phyloP scores from a whole-genome alignment of 2,888 invertebrate genomes.

The Bugula neritina region DNA sequence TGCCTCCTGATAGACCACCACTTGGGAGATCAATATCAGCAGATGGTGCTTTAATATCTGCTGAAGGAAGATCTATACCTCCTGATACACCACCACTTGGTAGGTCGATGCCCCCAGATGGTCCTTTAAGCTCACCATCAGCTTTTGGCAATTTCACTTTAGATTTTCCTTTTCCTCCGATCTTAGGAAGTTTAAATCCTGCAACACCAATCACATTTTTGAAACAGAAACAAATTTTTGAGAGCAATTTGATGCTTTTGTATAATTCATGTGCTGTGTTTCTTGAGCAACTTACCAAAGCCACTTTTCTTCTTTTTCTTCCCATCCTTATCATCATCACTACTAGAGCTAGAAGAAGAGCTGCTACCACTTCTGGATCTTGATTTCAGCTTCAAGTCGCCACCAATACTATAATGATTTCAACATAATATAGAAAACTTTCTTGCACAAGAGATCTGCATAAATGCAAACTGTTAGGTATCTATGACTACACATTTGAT shows the following conservation, averaged over 20 bases:
- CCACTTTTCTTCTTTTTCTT: neutral
- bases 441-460: too few relatives aligned
- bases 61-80: neutral
- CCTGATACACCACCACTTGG: conserved; percentile 10
- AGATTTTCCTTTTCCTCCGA: neutral
- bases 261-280: too few relatives aligned
- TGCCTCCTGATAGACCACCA: neutral
- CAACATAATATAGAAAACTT: too few relatives aligned
- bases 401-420: neutral
- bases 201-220: too few relatives aligned
- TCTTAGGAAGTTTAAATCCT: neutral
- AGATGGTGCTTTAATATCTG: neutral
- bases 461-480: too few relatives aligned
- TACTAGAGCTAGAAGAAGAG: neutral
- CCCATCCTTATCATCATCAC: neutral
- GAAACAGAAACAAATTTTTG: too few relatives aligned
- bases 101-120: neutral
- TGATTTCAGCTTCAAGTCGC: neutral
- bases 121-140: neutral
- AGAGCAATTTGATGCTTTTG: too few relatives aligned
- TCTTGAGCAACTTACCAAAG: neutral
- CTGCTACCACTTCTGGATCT: neutral
- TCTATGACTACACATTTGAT: too few relatives aligned
- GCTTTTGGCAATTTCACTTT: neutral
- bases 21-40: neutral